phyloP scores from a whole-genome alignment of 2,888 invertebrate species.

The Apamea epomidion region DNA sequence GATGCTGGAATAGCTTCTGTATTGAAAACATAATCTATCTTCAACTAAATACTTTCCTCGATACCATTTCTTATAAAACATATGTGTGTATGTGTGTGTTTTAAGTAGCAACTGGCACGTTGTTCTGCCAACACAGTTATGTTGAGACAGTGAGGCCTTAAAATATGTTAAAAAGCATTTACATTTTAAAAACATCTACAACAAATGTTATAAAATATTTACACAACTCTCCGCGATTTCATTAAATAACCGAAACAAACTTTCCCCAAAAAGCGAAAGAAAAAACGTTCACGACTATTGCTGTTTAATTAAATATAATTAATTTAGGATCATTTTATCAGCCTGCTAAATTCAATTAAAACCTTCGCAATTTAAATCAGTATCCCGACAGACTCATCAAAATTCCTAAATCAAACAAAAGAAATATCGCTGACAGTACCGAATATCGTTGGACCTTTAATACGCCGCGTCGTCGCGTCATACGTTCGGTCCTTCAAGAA shows the following conservation, averaged over 20 bases:
- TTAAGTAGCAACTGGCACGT: background rate
- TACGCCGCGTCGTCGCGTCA: conserved; percentile 1
- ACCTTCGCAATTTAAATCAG: conserved; percentile 12
- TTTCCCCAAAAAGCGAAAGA: background rate
- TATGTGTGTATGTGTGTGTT: background rate
- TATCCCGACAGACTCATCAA: conserved; percentile 16
- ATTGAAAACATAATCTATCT: background rate
- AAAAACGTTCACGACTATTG: background rate
- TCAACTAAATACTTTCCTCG: background rate
- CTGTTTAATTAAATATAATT: background rate
- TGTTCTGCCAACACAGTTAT: background rate
- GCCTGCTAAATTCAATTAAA: conserved; percentile 8
- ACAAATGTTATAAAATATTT: background rate
- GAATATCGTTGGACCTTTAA: conserved; percentile 29
- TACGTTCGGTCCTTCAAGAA: conserved; percentile 41
- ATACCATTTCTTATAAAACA: background rate
- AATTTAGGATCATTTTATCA: background rate
- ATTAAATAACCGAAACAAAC: background rate
- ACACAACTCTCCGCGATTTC: background rate
- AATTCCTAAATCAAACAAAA: conserved; percentile 48
- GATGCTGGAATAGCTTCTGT: background rate
- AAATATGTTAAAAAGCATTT: background rate
- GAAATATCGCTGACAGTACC: conserved; percentile 36
- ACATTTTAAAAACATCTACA: background rate
- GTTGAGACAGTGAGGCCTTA: too few species aligned